Percentiles rank a stretch among this genome's conserved stretches.
These are phyloP conservation scores for Barypeithes pellucidus DNA, from an alignment of 2,888 invertebrate species.

Conservation along the genomic window DNA sequence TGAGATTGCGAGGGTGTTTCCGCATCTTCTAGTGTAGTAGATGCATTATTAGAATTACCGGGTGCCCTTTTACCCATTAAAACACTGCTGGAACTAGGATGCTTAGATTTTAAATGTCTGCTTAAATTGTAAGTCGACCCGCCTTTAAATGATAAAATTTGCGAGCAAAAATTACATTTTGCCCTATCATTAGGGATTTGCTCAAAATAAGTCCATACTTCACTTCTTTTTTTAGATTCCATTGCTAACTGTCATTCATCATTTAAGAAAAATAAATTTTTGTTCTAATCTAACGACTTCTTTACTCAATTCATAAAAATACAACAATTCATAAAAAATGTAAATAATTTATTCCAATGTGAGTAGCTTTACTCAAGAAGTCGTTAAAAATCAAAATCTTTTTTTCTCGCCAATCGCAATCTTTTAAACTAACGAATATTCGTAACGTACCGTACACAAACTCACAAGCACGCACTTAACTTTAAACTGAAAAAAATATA, in stretches of 20 bases:
- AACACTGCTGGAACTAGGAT: slow-evolving; percentile 2
- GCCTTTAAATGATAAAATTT: slow-evolving; percentile 24
- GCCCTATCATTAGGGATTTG: slow-evolving; percentile 31
- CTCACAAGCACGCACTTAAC: too few species aligned
- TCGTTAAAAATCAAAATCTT: neutral
- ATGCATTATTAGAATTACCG: neutral
- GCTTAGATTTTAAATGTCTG: neutral
- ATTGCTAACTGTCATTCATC: too few species aligned
- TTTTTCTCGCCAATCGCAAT: neutral
- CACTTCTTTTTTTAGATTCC: slow-evolving; percentile 32
- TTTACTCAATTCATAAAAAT: too few species aligned
- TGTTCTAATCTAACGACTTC: too few species aligned
- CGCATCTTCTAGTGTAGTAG: neutral
- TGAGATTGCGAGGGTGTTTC: neutral
- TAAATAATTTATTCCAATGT: too few species aligned
- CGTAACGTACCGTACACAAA: too few species aligned
- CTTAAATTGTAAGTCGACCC: neutral
- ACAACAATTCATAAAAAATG: too few species aligned
- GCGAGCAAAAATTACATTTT: slow-evolving; percentile 43
- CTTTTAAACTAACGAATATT: too few species aligned
- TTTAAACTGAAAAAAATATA: too few species aligned
- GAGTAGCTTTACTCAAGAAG: neutral
- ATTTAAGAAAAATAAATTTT: too few species aligned
- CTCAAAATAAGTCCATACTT: slow-evolving; percentile 30
- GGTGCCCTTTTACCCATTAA: neutral